A percentile compares a stretch with the other conserved stretches of the same genome.
phyloP scores from a whole-genome alignment of 2,113 vertebrate species.

The Elanus axillaris region DNA sequence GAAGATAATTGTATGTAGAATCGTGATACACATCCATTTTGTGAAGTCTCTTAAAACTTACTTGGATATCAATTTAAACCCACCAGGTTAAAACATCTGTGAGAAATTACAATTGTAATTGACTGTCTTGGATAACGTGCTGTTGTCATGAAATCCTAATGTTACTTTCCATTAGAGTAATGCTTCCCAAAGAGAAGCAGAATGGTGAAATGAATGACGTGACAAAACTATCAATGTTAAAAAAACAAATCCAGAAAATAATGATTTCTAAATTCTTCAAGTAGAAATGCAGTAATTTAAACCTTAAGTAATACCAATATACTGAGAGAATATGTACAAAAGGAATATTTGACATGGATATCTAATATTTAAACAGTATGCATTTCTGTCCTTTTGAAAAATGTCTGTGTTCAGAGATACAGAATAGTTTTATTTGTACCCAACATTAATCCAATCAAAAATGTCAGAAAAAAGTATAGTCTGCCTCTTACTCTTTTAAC shows the following conservation, averaged over 20 bases:
- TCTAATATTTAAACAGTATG: neutral
- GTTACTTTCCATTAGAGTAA: conserved; percentile 1
- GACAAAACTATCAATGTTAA: neutral
- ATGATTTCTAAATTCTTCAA: neutral
- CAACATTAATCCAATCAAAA: neutral
- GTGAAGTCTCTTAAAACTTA: neutral
- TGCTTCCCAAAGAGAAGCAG: conserved; percentile 20
- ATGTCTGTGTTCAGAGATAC: neutral
- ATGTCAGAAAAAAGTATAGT: neutral
- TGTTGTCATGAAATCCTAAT: conserved; percentile 16
- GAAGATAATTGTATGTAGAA: neutral
- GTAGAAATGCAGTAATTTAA: neutral
- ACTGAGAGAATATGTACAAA: neutral
- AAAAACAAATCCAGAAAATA: neutral
- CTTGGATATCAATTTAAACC: conserved; percentile 20
- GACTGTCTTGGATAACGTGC: neutral
- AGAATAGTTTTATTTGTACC: neutral
- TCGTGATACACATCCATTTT: neutral
- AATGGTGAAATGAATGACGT: neutral
- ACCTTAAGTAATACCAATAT: neutral
- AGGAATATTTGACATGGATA: neutral
- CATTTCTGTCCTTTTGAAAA: conserved; percentile 28
- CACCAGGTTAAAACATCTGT: neutral
- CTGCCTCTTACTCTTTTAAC: neutral
- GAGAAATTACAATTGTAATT: conserved; percentile 52